Base-by-base conservation (phyloP, 2,888 invertebrate species). In the Troilus luridus region DNA sequence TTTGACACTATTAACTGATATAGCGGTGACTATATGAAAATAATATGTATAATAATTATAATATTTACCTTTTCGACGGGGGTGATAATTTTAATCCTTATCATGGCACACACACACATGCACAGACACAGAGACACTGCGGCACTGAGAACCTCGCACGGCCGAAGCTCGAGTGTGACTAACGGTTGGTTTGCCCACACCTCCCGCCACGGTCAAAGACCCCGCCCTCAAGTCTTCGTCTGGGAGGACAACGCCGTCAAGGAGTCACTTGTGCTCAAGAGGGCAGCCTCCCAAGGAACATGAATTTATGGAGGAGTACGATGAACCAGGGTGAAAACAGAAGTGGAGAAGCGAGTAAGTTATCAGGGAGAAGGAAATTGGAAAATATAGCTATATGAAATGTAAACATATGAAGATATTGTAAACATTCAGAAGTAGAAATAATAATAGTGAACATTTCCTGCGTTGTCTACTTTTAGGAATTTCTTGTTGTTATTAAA, bases 201-300 rank as follows among this genome's bases (percentile, higher is more conserved):
- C 88, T 64, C 60, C 60, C 88, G 64, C 67, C 90, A 81, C 90
- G 90, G 77, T 90, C 90, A 81, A 81, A 81, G 90, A 90, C 90
- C 90, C 77, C 77, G 27, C 88, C 88, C 27, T 60, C 62, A n/a
- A 41, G 19, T 27, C 88, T 17, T 54, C 64, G 27, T 88, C 88
- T 88, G 56, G 56, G 85, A 56, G 85, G 72, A 77, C 72, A 27
- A 27, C 56, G 85, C 21, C 85, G 19, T 85, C 12, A 12, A 14
- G 85, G 54, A 21, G 81, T 56, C 19, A 7, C 21, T 54, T n/a
- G 85, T 85, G n/a, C 56, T 85, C 85, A 56, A n/a, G 85, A 85
- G 85, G 21, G 56, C 10, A n/a, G 56, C n/a, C 11, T 17, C 17
- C 17, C 72, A 17, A 21, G 72, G 72, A 8, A 19, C 19, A 41